Evolutionary conservation across 2,888 invertebrate genomes (phyloP).

Genomic region (Calephelis perditalis): DNA sequence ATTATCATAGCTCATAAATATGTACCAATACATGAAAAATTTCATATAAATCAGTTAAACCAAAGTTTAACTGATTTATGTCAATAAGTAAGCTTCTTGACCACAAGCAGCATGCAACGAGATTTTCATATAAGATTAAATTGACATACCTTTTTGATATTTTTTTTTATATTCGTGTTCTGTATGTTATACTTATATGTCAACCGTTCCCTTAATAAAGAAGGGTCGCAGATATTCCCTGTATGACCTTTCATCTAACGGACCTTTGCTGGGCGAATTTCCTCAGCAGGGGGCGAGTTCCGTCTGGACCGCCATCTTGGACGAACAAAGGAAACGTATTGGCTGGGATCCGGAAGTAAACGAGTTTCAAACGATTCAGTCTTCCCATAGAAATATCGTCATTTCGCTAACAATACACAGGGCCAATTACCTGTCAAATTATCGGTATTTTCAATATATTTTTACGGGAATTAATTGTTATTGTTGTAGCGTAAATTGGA

Average conservation of each 20-base stretch:
- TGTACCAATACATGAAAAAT: no score
- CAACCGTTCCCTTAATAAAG: background rate
- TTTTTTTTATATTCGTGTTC: no score
- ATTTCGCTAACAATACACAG: slow-evolving; percentile 7
- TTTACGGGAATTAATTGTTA: no score
- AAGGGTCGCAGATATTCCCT: slow-evolving; percentile 4
- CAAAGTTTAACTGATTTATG: no score
- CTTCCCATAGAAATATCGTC: slow-evolving; percentile 6
- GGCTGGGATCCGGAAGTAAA: slow-evolving; percentile 17
- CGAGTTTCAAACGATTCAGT: slow-evolving; percentile 14
- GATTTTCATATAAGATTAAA: no score
- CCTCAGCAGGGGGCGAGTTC: slow-evolving; percentile 22
- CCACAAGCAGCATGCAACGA: no score
- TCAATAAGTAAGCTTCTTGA: no score
- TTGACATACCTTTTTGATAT: no score
- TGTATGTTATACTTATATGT: no score
- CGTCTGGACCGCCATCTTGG: slow-evolving; percentile 26
- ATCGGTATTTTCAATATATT: background rate
- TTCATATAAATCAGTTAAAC: no score
- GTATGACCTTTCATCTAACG: slow-evolving; percentile 13
- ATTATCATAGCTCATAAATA: no score
- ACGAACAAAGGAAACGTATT: slow-evolving; percentile 22
- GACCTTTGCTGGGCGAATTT: slow-evolving; percentile 25
- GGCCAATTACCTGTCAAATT: slow-evolving; percentile 11
- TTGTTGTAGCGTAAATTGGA: background rate